A percentile compares a stretch with the other conserved stretches of the same genome.
Conservation (phyloP, 2,113 vertebrate species). For the Gymnorhina tibicen region DNA sequence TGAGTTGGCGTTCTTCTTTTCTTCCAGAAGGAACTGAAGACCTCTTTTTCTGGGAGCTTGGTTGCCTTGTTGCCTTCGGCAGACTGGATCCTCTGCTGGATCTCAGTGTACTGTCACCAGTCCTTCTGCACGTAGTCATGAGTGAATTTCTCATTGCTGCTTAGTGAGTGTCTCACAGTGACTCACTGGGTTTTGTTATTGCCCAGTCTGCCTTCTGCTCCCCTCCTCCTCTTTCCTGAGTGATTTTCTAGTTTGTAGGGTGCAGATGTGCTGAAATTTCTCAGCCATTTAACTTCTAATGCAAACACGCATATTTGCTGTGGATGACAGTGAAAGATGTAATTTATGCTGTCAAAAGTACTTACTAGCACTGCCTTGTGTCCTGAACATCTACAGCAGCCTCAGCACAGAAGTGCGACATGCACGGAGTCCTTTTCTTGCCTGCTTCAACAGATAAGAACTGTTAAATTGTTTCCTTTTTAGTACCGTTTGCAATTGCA, state of each 20-base stretch:
- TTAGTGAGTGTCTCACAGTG: not conserved
- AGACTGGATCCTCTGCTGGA: not conserved
- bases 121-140: not conserved
- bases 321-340: not conserved
- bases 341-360: conserved; percentile 18
- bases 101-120: conserved; percentile 7
- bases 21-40: not conserved
- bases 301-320: not conserved
- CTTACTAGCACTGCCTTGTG: not conserved
- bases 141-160: conserved; percentile 11
- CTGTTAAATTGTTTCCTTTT: not conserved
- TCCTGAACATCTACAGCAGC: not conserved
- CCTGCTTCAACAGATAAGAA: not conserved
- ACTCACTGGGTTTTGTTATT: conserved; percentile 35
- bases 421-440: not conserved
- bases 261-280: conserved; percentile 6
- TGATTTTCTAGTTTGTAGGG: not conserved
- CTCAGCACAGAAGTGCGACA: not conserved
- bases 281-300: not conserved
- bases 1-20: not conserved
- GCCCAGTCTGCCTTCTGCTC: conserved; percentile 46
- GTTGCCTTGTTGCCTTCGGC: not conserved
- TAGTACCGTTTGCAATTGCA: not conserved
- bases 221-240: conserved; percentile 30
- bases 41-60: not conserved